Base-by-base conservation (phyloP, 1,140 invertebrate species). In the Steinernema feltiae region DNA sequence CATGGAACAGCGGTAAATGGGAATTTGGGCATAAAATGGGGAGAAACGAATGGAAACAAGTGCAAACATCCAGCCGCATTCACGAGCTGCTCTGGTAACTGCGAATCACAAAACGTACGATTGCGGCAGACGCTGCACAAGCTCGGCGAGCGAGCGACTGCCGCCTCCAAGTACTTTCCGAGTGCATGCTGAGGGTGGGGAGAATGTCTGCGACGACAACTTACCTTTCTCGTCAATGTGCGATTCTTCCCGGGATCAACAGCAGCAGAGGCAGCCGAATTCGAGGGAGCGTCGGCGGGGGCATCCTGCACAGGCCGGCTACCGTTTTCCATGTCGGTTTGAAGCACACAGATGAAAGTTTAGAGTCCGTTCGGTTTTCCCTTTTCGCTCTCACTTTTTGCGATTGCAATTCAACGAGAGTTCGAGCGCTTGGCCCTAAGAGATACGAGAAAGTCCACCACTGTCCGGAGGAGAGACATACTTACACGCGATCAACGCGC, bases 361-460 rank as follows among this genome's bases (percentile, higher is more conserved):
- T n/a, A n/a, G n/a, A n/a, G n/a, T n/a, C 53, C 3, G 12, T 3
- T 63, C 24, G 53, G 53, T 63, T 63, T 63, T 63, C 53, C 53
- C 53, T 27, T 63, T 41, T 27, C 53, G 24, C 53, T 12, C 53
- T 63, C 53, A 63, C 53, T 63, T 63, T 63, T 27, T 15, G 53
- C 24, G 15, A 15, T 12, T 63, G 15, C 53, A 17, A 63, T 12
- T 63, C 53, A n/a, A 27, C 7, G 12, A 63, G 24, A 63, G 24
- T 15, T 41, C 24, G 53, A 63, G 53, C 53, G 53, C 53, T 41
- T 63, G 53, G 53, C 53, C 53, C 53, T 63, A 63, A 63, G 53
- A n/a, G 53, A 63, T 63, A 63, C 7, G 24, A 63, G 24, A 63
- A 63, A 63, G 53, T 63, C 53, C 53, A 63, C 53, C 53, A 15